Evolutionary conservation across 2,888 invertebrate genomes (phyloP).

Genomic region (Yponomeuta sedellus): DNA sequence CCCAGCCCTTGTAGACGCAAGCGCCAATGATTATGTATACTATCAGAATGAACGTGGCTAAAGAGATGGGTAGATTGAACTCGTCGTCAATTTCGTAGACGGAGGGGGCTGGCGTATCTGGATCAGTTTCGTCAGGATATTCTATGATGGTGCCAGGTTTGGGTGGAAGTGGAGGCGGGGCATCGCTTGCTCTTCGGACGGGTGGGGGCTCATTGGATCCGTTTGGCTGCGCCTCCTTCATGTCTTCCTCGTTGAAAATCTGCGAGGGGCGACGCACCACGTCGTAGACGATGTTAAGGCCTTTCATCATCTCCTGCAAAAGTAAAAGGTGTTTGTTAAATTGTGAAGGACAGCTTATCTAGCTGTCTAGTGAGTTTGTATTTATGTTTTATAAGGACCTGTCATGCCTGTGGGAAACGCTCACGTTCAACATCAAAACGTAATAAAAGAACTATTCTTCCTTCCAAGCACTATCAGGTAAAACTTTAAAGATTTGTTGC

Average conservation of each 20-base stretch:
- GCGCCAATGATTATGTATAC: slow-evolving; percentile 93
- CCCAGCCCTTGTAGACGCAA: slow-evolving; percentile 84
- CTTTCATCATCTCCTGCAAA: slow-evolving; percentile 87
- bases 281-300: slow-evolving; percentile 87
- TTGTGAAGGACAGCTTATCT: too few species aligned
- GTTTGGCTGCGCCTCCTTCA: slow-evolving; percentile 35
- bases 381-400: too few species aligned
- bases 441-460: too few species aligned
- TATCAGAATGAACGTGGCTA: slow-evolving; percentile 89
- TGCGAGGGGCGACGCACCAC: slow-evolving; percentile 85
- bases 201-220: slow-evolving; percentile 38
- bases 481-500: too few species aligned
- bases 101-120: slow-evolving; percentile 86
- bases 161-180: slow-evolving; percentile 61
- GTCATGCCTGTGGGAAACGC: too few species aligned
- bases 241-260: slow-evolving; percentile 75
- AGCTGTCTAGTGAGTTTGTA: too few species aligned
- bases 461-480: too few species aligned
- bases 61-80: slow-evolving; percentile 94
- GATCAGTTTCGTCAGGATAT: slow-evolving; percentile 72
- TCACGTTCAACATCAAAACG: too few species aligned
- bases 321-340: background rate
- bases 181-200: slow-evolving; percentile 54
- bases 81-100: slow-evolving; percentile 91
- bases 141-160: slow-evolving; percentile 46